phyloP scores from a whole-genome alignment of 92 coral and sea anemone genomes.

The Phenganax marumi region DNA sequence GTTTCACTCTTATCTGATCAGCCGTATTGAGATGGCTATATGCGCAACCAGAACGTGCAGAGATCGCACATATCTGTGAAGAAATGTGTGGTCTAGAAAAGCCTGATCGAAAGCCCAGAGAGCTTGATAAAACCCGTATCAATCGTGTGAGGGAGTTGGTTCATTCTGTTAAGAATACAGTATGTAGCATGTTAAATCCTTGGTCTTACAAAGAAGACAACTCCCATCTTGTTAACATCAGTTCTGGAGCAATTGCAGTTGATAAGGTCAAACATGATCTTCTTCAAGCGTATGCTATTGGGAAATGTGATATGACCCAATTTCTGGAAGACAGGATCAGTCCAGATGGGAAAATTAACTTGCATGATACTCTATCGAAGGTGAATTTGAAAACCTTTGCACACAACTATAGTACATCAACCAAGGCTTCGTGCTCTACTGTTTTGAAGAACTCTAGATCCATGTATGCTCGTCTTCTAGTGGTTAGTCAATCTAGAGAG shows the following conservation, averaged over 20 bases:
- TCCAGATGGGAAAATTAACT: constrained; percentile 34
- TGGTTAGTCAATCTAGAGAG: constrained; percentile 19
- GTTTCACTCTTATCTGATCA: constrained; percentile 6
- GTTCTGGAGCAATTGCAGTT: constrained; percentile 27
- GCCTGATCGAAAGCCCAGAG: constrained; percentile 21
- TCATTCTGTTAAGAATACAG: constrained; percentile 35
- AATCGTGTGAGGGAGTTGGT: constrained; percentile 30
- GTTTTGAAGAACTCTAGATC: constrained; percentile 27
- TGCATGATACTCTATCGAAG: constrained; percentile 26
- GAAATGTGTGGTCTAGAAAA: constrained; percentile 7
- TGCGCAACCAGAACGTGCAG: constrained; percentile 2
- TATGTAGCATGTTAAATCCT: constrained; percentile 37
- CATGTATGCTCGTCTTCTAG: constrained; percentile 24
- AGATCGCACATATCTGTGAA: not conserved
- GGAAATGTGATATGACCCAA: constrained; percentile 19
- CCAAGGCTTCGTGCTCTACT: constrained; percentile 26
- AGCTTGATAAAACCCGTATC: constrained; percentile 21
- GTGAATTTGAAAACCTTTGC: constrained; percentile 25
- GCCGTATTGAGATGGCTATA: constrained; percentile 15
- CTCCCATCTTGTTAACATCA: constrained; percentile 29
- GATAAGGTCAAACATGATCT: constrained; percentile 29
- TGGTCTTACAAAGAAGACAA: constrained; percentile 32
- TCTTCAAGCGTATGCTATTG: constrained; percentile 37
- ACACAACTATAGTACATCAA: constrained; percentile 29
- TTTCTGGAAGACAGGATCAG: constrained; percentile 23